These are phyloP conservation scores for Carapus acus DNA, from an alignment of 2,797 vertebrate species.

Conservation along the genomic window DNA sequence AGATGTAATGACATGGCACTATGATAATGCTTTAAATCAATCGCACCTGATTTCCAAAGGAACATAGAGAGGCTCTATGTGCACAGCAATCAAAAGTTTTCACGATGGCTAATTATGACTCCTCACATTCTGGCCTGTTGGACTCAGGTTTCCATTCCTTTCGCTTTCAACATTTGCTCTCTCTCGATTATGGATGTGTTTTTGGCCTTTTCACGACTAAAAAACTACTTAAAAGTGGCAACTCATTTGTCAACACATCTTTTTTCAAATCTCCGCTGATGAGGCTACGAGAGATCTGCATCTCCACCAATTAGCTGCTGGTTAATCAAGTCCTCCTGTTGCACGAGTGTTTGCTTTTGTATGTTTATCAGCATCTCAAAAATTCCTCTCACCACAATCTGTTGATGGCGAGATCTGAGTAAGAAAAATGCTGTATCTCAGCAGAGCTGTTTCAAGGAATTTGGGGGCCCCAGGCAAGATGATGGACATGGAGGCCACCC, in stretches of 20 bases:
- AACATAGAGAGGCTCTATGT: conserved; percentile 8
- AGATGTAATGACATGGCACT: conserved; percentile 21
- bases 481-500: too few species aligned
- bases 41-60: conserved; percentile 22
- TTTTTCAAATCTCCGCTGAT: background rate
- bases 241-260: too few species aligned
- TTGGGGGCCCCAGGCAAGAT: too few species aligned
- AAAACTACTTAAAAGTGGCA: too few species aligned
- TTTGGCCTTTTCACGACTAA: too few species aligned
- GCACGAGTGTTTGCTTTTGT: conserved; percentile 26
- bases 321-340: background rate
- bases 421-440: too few species aligned
- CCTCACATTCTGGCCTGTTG: background rate
- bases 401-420: too few species aligned
- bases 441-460: too few species aligned
- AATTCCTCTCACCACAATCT: conserved; percentile 8
- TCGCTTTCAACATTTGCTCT: too few species aligned
- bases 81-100: conserved; percentile 15
- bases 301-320: background rate
- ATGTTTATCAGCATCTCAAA: conserved; percentile 20
- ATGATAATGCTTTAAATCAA: conserved; percentile 14
- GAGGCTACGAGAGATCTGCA: background rate
- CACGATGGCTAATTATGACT: conserved; percentile 14
- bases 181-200: too few species aligned
- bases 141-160: background rate